phyloP scores from a whole-genome alignment of 1,140 invertebrate genomes.

The Atta cephalotes region DNA sequence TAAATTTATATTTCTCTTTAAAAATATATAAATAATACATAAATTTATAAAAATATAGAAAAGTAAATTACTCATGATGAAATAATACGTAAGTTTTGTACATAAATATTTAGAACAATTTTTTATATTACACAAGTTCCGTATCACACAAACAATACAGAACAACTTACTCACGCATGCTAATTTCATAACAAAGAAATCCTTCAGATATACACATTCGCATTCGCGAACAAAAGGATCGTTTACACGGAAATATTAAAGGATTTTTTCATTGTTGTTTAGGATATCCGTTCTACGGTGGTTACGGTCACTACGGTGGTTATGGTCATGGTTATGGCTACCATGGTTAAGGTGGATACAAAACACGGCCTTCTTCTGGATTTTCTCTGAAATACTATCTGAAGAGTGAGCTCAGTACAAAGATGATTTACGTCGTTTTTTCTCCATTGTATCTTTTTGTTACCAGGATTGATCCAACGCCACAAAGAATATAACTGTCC shows the following conservation, averaged over 20 bases:
- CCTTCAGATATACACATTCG: not conserved
- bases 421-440: slow-evolving; percentile 19
- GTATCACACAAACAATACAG: slow-evolving; percentile 2
- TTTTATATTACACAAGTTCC: slow-evolving; percentile 24
- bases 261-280: slow-evolving; percentile 40
- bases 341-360: slow-evolving; percentile 61
- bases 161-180: not conserved
- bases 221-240: not conserved
- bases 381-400: slow-evolving; percentile 8
- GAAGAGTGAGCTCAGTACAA: slow-evolving; percentile 13
- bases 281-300: slow-evolving; percentile 71
- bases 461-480: not conserved
- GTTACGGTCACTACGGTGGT: slow-evolving; percentile 71
- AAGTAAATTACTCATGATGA: not conserved
- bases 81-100: not conserved
- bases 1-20: not conserved
- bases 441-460: slow-evolving; percentile 10
- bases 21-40: not conserved
- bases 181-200: slow-evolving; percentile 45
- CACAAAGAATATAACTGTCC: not conserved
- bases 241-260: slow-evolving; percentile 25
- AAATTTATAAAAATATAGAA: not conserved
- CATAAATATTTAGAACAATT: not conserved
- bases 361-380: slow-evolving; percentile 16
- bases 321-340: slow-evolving; percentile 68